Base-by-base conservation (phyloP, 30 jellyfish, hydroid and myxozoan species). In the Turritopsis dohrnii region DNA sequence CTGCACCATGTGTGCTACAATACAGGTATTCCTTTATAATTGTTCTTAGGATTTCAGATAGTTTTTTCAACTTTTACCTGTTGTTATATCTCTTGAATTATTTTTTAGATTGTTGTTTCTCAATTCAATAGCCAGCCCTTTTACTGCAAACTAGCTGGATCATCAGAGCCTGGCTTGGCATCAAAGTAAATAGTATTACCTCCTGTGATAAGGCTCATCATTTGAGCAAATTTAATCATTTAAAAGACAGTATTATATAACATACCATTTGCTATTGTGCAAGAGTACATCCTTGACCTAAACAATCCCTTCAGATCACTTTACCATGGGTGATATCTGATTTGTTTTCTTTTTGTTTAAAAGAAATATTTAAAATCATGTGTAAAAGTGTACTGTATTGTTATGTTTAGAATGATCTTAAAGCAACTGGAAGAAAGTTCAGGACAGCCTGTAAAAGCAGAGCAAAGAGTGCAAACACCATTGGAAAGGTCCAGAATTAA, bases 91-190 rank as follows among this genome's bases (percentile, higher is more conserved):
- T 69, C 31, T 69, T 1, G 28, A 21, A 82, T 77, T 22, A 80
- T 88, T 88, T 81, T 86, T 18, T 88, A 94, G 87, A 85, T 94
- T 31, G 20, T 83, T 76, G 72, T 86, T 0, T 87, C 97, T 26
- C 96, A 91, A 52, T 87, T 91, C 84, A 91, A 91, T 72, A 80
- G 75, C 8, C 83, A 74, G 71, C 96, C 97, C 19, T 66, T 79
- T 52, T 17, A 31, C 9, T 91, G 97, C 74, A 54, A 91, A 26
- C 80, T 91, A 26, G 83, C 87, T 71, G 97, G 97, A n/a, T 76
- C 91, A 25, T 87, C 92, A 22, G 66, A 76, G 28, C 97, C 97
- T 29, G 97, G 97, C 22, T 84, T 91, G 21, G 92, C 88, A 17
- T 81, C 87, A 77, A 90, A 82, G 97, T 85, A 30, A 89, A 93